Base-by-base conservation (phyloP, 2,888 invertebrate species). In the Beris chalybata region DNA sequence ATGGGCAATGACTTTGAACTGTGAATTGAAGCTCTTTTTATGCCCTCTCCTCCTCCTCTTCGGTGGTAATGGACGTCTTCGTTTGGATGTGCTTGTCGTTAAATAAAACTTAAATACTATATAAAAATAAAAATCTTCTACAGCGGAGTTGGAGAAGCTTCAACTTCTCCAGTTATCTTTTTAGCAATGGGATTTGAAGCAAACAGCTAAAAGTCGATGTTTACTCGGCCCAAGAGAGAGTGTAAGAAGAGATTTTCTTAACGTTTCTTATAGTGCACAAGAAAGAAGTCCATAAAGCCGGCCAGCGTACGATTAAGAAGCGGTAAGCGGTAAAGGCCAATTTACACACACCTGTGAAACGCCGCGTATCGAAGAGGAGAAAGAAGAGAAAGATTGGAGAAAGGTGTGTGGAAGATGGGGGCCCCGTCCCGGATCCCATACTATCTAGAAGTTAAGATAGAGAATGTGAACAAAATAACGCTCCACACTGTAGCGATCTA, bases 1-100 rank as follows among this genome's bases (percentile, higher is more conserved):
- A 80, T 80, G 79, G 78, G 80, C 80, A 81, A 81, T 81, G 81
- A 79, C 81, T 80, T 78, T 80, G 78, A 78, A 78, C 77, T 77
- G 75, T 74, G 74, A 76, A 77, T 75, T 75, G 75, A 74, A 76
- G 75, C 76, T 79, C 80, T 80, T 81, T 81, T 81, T 81, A 81
- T 80, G 81, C 78, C 78, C 80, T 77, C 72, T 70, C 69, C 65
- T 65, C 65, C 56, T 66, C 57, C 61, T 61, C 61, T 61, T 52
- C 43, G 15, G 38, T 15, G 52, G 67, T 54, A 64, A 45, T 43
- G 7, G 32, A 12, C 44, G 43, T 12, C 56, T 30, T 56, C 56
- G 43, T 56, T 50, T 15, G 5, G 38, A 3, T 15, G 30, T 52
- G 61, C 13, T 61, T 52, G 38, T 22, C 50, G 61, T 43, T 29